phyloP scores from a whole-genome alignment of 2,797 vertebrate species.

The Coracias cyanogaster region DNA sequence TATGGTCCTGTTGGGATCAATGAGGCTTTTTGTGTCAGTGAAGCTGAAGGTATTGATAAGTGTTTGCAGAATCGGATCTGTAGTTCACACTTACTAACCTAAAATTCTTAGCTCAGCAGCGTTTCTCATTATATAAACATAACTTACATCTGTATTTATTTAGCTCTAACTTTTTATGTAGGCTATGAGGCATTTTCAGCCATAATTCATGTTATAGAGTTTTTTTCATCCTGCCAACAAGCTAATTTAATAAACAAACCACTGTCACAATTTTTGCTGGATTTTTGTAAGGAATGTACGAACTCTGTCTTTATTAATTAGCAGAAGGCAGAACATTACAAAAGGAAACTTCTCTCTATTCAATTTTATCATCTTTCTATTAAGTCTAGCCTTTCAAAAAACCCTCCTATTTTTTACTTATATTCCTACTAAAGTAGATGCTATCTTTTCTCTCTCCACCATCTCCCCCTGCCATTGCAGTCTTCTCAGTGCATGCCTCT shows the following conservation, averaged over 20 bases:
- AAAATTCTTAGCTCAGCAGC: constrained; percentile 76
- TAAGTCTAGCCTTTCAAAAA: constrained; percentile 51
- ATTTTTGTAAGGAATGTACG: constrained; percentile 61
- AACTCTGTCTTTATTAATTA: constrained; percentile 80
- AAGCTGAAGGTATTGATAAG: constrained; percentile 67
- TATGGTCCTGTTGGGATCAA: constrained; percentile 59
- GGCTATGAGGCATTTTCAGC: constrained; percentile 61
- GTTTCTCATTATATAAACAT: constrained; percentile 76
- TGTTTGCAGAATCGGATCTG: constrained; percentile 68
- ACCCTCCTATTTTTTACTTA: neutral
- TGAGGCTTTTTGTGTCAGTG: constrained; percentile 63
- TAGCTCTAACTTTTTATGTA: constrained; percentile 74
- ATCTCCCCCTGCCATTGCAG: neutral
- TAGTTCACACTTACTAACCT: constrained; percentile 74
- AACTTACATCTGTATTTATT: constrained; percentile 79
- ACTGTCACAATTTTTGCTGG: constrained; percentile 68
- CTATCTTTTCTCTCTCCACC: rapidly evolving
- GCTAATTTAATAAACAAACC: constrained; percentile 76
- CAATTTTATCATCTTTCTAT: constrained; percentile 57
- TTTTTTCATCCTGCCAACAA: constrained; percentile 72
- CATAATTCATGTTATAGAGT: constrained; percentile 68
- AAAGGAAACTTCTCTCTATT: constrained; percentile 52
- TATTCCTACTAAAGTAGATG: constrained; percentile 32
- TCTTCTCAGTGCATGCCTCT: constrained; percentile 53
- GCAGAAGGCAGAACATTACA: constrained; percentile 46